Percentiles rank a stretch among this genome's conserved stretches.
Conservation (phyloP, 2,888 invertebrate species). For the Azorinus chamasolen region DNA sequence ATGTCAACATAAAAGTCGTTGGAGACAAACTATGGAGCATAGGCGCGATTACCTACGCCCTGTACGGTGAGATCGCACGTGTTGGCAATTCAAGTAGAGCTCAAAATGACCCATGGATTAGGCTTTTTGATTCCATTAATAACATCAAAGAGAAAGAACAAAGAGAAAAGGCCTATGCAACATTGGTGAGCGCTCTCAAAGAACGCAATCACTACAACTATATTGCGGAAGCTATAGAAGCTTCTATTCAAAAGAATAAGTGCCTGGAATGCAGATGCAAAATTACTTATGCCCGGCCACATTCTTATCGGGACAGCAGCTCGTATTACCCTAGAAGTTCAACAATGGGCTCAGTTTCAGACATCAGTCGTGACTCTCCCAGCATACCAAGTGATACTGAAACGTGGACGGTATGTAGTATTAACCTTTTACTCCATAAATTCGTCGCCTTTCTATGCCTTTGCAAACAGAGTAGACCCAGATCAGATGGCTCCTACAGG, state of each 20-base stretch:
- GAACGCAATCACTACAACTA: neutral
- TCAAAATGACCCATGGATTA: neutral
- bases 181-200: neutral
- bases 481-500: no score
- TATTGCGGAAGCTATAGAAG: neutral
- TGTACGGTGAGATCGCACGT: neutral
- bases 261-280: neutral
- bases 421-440: no score
- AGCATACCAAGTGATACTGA: no score
- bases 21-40: neutral
- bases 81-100: neutral
- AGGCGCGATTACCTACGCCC: neutral
- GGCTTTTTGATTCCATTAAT: neutral
- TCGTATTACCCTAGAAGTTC: neutral
- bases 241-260: neutral
- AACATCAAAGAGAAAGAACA: neutral
- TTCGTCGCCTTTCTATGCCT: no score
- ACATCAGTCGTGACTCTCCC: no score
- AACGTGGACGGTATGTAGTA: no score
- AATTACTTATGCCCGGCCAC: neutral
- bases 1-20: conserved; percentile 3
- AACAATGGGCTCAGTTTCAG: no score
- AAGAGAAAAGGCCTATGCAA: neutral
- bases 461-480: no score
- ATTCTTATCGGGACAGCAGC: neutral